Conservation (phyloP, 2,888 invertebrate species). For the Adela reaumurella region DNA sequence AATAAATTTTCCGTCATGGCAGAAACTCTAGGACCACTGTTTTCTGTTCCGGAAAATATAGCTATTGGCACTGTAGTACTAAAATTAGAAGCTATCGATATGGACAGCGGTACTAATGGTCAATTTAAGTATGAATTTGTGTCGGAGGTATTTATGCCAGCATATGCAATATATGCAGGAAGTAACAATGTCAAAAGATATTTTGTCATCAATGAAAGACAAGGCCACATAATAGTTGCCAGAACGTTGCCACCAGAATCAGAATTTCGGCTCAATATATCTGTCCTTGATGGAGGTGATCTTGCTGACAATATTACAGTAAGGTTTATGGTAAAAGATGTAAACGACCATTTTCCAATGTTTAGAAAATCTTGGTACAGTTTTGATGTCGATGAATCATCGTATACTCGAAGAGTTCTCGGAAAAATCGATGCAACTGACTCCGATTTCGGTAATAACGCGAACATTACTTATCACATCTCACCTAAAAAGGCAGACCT, state of each 20-base stretch:
- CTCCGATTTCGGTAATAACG: conserved; percentile 75
- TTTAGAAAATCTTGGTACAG: conserved; percentile 81
- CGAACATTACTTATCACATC: conserved; percentile 70
- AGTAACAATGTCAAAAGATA: conserved; percentile 58
- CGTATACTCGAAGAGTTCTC: conserved; percentile 65
- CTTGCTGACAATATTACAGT: conserved; percentile 67
- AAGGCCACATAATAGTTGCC: conserved; percentile 72
- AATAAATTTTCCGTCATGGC: conserved; percentile 33
- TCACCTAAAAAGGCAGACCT: conserved; percentile 41
- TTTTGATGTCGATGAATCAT: conserved; percentile 78
- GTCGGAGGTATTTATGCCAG: conserved; percentile 64
- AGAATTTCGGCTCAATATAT: conserved; percentile 70
- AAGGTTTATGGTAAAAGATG: conserved; percentile 70
- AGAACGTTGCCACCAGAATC: conserved; percentile 70
- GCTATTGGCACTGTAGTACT: conserved; percentile 66
- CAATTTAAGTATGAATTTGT: conserved; percentile 68
- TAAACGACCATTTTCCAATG: conserved; percentile 81
- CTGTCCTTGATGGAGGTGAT: conserved; percentile 73
- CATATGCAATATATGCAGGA: conserved; percentile 34
- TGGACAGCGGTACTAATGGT: conserved; percentile 68
- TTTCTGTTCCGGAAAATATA: conserved; percentile 69
- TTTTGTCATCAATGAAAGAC: conserved; percentile 71
- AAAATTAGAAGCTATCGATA: conserved; percentile 68
- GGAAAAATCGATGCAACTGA: conserved; percentile 78
- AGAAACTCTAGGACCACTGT: conserved; percentile 51